Evolutionary conservation across 2,797 vertebrate genomes (phyloP), one percentile per base, ranked within the genome.

Genomic region (Lithobates sylvaticus): DNA sequence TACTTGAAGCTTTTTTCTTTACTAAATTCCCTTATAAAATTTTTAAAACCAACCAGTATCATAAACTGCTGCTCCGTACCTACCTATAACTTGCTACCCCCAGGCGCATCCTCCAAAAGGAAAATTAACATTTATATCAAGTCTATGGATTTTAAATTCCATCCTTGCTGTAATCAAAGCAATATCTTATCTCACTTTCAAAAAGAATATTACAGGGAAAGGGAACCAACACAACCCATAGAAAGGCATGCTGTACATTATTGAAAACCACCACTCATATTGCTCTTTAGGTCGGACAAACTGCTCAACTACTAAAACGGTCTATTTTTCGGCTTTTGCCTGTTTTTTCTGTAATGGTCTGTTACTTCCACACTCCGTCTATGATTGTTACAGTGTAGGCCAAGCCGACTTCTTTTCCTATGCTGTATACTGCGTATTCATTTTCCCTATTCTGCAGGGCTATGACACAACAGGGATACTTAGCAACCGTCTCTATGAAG

Each of bases 391-490:
- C 50, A 70, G 1, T 15, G 44, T 27, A 70, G 29, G 68, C 78
- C 65, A 70, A 15, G 58, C 78, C 81, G 65, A 44, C 34, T 61
- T 29, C 47, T 29, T 68, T 44, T 29, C 3, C 10, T 78, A 78
- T 44, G 65, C 39, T 42, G 29, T 76, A 34, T 44, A 71, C 78
- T 58, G 71, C 72, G 65, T 29, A 42, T 72, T 82, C 80, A 67
- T 77, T 83, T 64, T 72, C 67, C 67, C 27, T n/a, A 73, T 78
- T 68, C 70, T 87, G 81, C 86, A 83, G 86, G 44, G 80, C 85
- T 78, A 86, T 86, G 85, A 86, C 85, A 86, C 85, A 86, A 86
- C 79, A 83, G 74, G 85, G 76, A 76, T 84, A 87, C 86, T 81
- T 87, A 87, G 86, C 86, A 87, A 87, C 86, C 39, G 86, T 87